These are phyloP conservation scores for Aptenodytes patagonicus DNA, from an alignment of 2,113 vertebrate genomes.

Conservation along the genomic window DNA sequence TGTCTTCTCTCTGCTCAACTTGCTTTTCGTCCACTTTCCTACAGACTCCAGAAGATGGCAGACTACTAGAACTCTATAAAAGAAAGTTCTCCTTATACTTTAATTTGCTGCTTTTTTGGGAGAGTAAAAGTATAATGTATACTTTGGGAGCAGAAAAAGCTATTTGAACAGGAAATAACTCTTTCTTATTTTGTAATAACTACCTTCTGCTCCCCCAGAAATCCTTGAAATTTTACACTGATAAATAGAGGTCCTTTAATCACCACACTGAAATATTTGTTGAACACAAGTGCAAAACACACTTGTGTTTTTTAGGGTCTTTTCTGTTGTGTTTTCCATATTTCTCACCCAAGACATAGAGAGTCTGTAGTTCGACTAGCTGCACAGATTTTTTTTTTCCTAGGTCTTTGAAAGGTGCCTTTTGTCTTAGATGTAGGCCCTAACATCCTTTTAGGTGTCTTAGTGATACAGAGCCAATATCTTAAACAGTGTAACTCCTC, in stretches of 20 bases:
- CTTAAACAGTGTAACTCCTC: background rate
- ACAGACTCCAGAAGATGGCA: slow-evolving; percentile 23
- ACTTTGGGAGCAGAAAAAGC: background rate
- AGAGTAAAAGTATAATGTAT: background rate
- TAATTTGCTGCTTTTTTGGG: background rate
- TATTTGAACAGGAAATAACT: background rate
- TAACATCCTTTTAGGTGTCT: background rate
- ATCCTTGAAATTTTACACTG: background rate
- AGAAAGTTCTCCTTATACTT: background rate
- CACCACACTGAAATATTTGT: background rate
- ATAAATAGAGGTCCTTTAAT: background rate
- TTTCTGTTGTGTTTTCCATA: background rate
- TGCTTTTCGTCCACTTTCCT: background rate
- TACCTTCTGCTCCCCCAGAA: background rate
- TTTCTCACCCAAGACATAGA: background rate
- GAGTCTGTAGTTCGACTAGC: background rate
- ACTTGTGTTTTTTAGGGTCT: background rate
- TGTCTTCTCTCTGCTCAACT: background rate
- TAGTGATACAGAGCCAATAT: background rate
- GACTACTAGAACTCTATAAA: background rate
- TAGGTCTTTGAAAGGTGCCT: background rate
- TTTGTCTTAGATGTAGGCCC: background rate
- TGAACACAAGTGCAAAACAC: background rate
- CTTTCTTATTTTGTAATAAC: background rate
- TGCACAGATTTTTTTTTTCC: background rate